Base-by-base conservation (phyloP, 2,797 vertebrate species). In the Kryptolebias ocellatus region DNA sequence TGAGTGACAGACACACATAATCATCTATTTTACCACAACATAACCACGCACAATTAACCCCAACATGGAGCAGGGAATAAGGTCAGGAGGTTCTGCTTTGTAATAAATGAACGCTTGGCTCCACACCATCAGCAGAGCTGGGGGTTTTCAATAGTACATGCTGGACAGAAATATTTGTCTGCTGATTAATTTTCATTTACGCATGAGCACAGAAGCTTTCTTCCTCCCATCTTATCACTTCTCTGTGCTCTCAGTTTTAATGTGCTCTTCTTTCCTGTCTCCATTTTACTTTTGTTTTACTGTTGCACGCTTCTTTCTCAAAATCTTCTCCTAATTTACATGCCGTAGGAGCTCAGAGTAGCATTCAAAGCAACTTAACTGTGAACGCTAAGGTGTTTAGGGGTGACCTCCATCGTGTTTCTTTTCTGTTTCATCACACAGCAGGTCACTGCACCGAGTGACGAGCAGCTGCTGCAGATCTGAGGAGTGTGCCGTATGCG, bases 371-470 rank as follows among this genome's bases (percentile, higher is more conserved):
- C 63, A 75, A 63, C 46, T 62, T 55, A 50, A 29, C 44, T 46
- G 55, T 37, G 64, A 60, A 49, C 34, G 28, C 3, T 10, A 6
- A 60, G 64, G 60, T 46, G 53, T 57, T 54, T 74, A 61, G 76
- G 56, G 52, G 50, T 72, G 4, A 73, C 78, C 50, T 64, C 67
- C 69, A 79, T 86, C 64, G 70, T 83, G 77, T 81, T 83, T 37
- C 53, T 58, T 52, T 60, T 56, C 44, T 55, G 67, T 85, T 81
- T 85, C 65, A 87, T 87, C 81, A 80, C 64, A 82, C 66, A 53
- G 42, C 59, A 34, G 74, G 62, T 73, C 64, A 53, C 17, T 60
- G 47, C 0, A 7, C 70, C 60, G 70, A 58, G 42, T 50, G 67
- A 76, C 72, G 52, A 71, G 63, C 39, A 76, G 69, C 71, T 60